phyloP scores from a whole-genome alignment of 2,888 invertebrate species.

The Ischnus inquisitorius region DNA sequence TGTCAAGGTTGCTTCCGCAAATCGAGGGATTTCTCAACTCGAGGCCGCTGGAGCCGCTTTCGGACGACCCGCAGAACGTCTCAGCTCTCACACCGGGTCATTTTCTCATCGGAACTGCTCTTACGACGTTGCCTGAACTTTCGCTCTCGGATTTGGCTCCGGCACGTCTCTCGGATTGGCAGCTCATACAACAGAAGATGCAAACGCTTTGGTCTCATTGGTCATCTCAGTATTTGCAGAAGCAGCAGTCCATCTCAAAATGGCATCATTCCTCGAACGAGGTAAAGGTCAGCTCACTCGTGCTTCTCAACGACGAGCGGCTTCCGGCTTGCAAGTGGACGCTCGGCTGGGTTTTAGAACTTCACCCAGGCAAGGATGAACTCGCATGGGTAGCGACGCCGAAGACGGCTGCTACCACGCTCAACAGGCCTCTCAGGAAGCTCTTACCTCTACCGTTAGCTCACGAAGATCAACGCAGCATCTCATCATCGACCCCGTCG shows the following conservation, averaged over 20 bases:
- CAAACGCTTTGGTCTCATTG: no score
- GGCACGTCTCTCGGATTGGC: no score
- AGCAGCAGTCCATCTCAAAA: constrained; percentile 43
- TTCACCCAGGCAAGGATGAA: no score
- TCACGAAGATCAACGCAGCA: not conserved
- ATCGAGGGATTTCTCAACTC: no score
- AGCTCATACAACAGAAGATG: no score
- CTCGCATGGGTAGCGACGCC: constrained; percentile 72
- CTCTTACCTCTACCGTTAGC: constrained; percentile 53
- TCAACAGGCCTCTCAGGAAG: constrained; percentile 67
- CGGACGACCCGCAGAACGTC: no score
- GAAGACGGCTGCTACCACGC: constrained; percentile 64
- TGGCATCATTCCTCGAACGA: constrained; percentile 50
- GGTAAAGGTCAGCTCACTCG: constrained; percentile 41
- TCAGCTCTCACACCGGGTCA: no score
- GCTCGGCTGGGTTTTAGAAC: constrained; percentile 52
- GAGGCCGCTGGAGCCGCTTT: no score
- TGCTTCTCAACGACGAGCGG: constrained; percentile 68
- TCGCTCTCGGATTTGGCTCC: no score
- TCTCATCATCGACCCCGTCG: not conserved
- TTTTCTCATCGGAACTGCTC: no score
- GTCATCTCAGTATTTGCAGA: constrained; percentile 49
- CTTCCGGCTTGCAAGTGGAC: constrained; percentile 63
- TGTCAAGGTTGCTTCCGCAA: no score
- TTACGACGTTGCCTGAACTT: no score